A percentile compares a stretch with the other conserved stretches of the same genome.
Conservation (phyloP, 2,888 invertebrate species). For the Torymus aiolomorphi region DNA sequence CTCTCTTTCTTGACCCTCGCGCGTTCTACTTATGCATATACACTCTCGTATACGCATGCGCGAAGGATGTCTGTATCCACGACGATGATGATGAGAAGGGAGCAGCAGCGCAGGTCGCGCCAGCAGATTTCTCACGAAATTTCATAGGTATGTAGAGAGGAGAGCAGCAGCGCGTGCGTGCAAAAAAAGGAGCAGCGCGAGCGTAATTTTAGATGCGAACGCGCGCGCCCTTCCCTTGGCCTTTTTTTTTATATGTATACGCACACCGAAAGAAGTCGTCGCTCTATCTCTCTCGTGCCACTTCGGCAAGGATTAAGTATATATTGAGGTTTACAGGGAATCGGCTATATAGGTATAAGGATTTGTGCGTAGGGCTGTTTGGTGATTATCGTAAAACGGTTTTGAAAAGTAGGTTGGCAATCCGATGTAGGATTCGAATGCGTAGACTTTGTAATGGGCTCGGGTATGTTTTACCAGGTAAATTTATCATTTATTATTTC, state of each 20-base stretch:
- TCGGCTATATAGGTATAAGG: neutral
- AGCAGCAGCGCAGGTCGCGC: conserved; percentile 8
- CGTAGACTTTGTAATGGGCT: too few species aligned
- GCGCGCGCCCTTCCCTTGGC: neutral
- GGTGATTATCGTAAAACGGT: too few species aligned
- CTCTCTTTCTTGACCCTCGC: neutral
- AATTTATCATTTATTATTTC: too few species aligned
- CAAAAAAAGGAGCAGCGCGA: conserved; percentile 22
- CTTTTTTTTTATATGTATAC: neutral
- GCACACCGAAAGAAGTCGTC: neutral
- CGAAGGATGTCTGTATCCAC: too few species aligned
- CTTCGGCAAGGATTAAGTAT: conserved; percentile 3
- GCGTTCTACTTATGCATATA: conserved; percentile 27
- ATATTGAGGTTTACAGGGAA: conserved; percentile 12
- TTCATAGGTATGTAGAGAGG: conserved; percentile 40
- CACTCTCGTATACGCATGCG: neutral
- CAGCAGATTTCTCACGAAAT: conserved; percentile 46
- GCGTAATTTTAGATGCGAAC: conserved; percentile 33
- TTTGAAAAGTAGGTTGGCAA: too few species aligned
- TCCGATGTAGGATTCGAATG: too few species aligned
- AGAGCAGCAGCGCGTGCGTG: neutral
- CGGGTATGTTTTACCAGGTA: too few species aligned
- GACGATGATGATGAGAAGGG: conserved; percentile 39
- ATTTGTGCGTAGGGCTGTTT: too few species aligned
- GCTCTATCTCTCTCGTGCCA: neutral